Percentiles rank a stretch among this genome's conserved stretches.
Conservation (phyloP, 2,797 vertebrate genomes). For the Poecile montanus region DNA sequence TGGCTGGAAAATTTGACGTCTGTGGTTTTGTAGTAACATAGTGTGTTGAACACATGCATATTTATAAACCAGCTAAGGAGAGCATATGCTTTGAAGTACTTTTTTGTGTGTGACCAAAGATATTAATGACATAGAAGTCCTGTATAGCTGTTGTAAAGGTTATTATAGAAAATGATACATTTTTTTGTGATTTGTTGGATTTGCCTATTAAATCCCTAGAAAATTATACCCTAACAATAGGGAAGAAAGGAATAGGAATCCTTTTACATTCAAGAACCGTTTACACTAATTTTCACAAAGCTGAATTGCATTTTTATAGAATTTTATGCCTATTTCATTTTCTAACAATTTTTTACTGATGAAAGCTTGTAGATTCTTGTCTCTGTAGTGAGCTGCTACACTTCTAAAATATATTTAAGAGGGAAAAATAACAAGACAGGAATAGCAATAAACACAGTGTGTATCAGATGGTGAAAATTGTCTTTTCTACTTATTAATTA, state of each 20-base stretch:
- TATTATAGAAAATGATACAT: conserved; percentile 51
- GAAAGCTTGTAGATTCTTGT: background rate
- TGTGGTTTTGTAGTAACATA: background rate
- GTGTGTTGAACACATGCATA: background rate
- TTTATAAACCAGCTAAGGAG: background rate
- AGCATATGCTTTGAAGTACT: background rate
- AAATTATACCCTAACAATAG: conserved; percentile 41
- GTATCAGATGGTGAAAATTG: background rate
- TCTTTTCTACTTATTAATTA: conserved; percentile 3
- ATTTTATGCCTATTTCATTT: conserved; percentile 25
- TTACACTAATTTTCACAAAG: conserved; percentile 46
- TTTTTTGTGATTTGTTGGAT: conserved; percentile 48
- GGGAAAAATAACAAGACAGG: background rate
- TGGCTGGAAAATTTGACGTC: background rate
- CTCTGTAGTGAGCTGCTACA: background rate
- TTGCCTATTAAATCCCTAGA: conserved; percentile 33
- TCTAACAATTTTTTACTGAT: conserved; percentile 37
- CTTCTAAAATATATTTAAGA: background rate
- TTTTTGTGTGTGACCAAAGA: background rate
- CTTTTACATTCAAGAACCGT: conserved; percentile 8
- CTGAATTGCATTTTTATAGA: conserved; percentile 23
- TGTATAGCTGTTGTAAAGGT: conserved; percentile 22
- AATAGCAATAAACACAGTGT: background rate
- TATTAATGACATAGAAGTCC: conserved; percentile 14
- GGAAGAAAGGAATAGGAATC: conserved; percentile 4